Evolutionary conservation across 2,113 vertebrate species (phyloP).

Genomic region (Galeopterus variegatus): DNA sequence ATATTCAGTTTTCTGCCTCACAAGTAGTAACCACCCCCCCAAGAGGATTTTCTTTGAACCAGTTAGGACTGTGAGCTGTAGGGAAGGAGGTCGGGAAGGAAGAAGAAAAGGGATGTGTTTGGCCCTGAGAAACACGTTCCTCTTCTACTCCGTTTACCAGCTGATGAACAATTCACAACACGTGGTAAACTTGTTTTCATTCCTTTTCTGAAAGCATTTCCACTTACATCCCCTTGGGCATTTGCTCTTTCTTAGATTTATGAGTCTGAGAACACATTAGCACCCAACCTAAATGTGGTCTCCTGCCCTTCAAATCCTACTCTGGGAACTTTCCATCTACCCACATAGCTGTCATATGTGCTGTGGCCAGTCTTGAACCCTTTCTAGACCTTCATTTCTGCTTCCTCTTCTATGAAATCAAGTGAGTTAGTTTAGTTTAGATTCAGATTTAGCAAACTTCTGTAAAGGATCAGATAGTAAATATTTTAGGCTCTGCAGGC

Average conservation of each 20-base stretch:
- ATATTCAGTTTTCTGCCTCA: background rate
- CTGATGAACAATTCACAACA: background rate
- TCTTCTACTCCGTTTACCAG: background rate
- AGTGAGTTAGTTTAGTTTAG: background rate
- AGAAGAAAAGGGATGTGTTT: rapidly evolving
- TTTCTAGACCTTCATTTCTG: background rate
- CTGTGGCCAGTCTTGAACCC: background rate
- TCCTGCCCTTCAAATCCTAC: background rate
- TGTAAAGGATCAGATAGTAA: background rate
- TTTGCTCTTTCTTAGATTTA: background rate
- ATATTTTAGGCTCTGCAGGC: background rate
- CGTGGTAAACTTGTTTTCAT: background rate
- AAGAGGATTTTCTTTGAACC: background rate
- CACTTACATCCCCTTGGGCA: rapidly evolving
- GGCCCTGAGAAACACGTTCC: background rate
- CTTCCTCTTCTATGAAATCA: background rate
- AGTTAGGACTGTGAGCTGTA: background rate
- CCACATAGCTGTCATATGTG: background rate
- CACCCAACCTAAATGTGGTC: rapidly evolving
- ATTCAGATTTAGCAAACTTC: background rate
- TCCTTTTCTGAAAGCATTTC: rapidly evolving
- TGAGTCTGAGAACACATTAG: rapidly evolving
- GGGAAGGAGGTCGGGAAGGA: background rate
- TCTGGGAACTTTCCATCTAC: background rate
- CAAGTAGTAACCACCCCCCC: background rate